phyloP scores from a whole-genome alignment of 2,797 vertebrate species.

The Odontamblyopus rebecca region DNA sequence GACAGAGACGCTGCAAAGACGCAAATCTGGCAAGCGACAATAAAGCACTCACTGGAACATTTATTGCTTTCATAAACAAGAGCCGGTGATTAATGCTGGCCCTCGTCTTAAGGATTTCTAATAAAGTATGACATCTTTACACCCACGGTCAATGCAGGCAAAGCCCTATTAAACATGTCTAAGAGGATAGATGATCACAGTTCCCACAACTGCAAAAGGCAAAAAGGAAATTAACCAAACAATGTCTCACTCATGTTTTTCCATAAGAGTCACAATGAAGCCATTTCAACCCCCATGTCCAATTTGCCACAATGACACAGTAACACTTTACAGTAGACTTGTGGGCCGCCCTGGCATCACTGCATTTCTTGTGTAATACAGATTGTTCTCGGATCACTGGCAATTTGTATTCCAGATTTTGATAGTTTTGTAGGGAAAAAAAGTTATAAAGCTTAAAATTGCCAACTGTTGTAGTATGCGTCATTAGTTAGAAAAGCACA shows the following conservation, averaged over 20 bases:
- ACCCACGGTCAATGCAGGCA: constrained; percentile 76
- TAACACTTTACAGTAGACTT: constrained; percentile 21
- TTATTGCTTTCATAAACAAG: constrained; percentile 86
- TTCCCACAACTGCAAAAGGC: constrained; percentile 24
- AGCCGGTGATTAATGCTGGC: constrained; percentile 83
- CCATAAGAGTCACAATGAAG: constrained; percentile 40
- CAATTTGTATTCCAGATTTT: not conserved
- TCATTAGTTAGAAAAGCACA: no score
- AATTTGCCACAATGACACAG: constrained; percentile 48
- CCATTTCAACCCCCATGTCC: constrained; percentile 30
- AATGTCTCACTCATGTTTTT: constrained; percentile 53
- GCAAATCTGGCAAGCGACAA: constrained; percentile 69
- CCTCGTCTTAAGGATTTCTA: constrained; percentile 83
- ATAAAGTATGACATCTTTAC: constrained; percentile 86
- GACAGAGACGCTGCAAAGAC: constrained; percentile 37
- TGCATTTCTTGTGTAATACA: constrained; percentile 24
- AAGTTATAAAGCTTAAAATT: no score
- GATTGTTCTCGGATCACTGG: not conserved
- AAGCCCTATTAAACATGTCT: constrained; percentile 77
- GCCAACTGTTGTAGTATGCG: no score
- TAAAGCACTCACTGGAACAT: constrained; percentile 83
- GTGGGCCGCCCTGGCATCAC: constrained; percentile 8
- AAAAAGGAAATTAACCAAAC: constrained; percentile 64
- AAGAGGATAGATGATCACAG: constrained; percentile 67
- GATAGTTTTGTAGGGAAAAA: not conserved